Evolutionary conservation across 2,797 vertebrate species (phyloP).

Genomic region (Danio aesculapii): DNA sequence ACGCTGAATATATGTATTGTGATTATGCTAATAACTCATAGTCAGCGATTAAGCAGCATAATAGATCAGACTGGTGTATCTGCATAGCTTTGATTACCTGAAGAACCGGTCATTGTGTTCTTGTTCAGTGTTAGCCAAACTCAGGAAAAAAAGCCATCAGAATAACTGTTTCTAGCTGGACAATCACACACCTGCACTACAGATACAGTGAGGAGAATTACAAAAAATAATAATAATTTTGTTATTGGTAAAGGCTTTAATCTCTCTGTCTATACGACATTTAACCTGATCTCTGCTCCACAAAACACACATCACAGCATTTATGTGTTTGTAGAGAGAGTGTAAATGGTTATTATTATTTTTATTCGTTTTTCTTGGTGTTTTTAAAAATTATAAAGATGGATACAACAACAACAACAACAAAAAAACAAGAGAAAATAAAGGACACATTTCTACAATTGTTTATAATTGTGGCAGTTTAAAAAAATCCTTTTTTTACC

Average conservation of each 20-base stretch:
- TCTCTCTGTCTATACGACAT: constrained; percentile 17
- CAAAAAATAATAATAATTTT: no score
- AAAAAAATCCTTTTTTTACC: no score
- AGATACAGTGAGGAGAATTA: constrained; percentile 17
- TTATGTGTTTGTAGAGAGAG: neutral
- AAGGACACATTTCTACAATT: no score
- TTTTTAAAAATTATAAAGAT: no score
- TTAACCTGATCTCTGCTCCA: constrained; percentile 13
- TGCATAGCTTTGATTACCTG: constrained; percentile 47
- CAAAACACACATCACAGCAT: constrained; percentile 16
- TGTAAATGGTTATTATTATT: no score
- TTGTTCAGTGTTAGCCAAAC: constrained; percentile 4
- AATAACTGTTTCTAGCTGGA: constrained; percentile 5
- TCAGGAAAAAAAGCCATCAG: constrained; percentile 16
- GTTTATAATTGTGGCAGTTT: no score
- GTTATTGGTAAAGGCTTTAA: constrained; percentile 14
- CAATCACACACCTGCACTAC: neutral
- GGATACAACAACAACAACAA: no score
- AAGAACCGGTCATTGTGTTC: constrained; percentile 29
- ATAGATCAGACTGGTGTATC: constrained; percentile 41
- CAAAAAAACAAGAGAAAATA: no score
- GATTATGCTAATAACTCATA: constrained; percentile 31
- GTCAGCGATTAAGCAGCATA: constrained; percentile 42
- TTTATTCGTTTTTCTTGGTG: no score
- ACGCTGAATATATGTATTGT: constrained; percentile 25